Evolutionary conservation across 2,888 invertebrate species (phyloP).

Genomic region (Lamproptera curius): DNA sequence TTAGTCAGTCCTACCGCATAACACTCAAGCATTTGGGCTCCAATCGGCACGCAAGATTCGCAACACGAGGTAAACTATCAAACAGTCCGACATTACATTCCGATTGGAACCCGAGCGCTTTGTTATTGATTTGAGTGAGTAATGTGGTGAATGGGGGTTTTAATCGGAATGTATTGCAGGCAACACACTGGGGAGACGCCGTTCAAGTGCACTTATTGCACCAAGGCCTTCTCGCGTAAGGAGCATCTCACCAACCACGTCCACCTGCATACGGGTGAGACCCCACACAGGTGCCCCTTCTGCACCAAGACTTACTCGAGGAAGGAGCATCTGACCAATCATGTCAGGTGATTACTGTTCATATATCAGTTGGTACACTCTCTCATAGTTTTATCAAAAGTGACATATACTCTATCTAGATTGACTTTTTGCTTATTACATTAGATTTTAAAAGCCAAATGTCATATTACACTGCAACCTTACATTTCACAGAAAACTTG

Average conservation of each 20-base stretch:
- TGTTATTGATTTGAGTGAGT: constrained; percentile 1
- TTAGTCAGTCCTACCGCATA: constrained; percentile 4
- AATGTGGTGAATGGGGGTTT: constrained; percentile 7
- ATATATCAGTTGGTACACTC: not conserved
- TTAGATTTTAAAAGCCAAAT: no score
- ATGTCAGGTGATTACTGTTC: constrained; percentile 58
- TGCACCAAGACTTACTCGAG: constrained; percentile 86
- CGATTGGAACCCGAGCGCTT: constrained; percentile 27
- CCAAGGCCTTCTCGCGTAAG: constrained; percentile 83
- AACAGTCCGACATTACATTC: constrained; percentile 26
- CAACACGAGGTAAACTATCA: constrained; percentile 14
- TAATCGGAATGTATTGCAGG: constrained; percentile 50
- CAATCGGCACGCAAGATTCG: constrained; percentile 14
- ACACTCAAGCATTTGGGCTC: constrained; percentile 11
- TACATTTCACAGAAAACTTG: no score
- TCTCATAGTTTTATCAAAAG: no score
- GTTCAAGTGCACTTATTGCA: constrained; percentile 85
- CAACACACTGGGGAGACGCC: constrained; percentile 90
- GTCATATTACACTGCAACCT: no score
- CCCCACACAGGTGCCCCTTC: constrained; percentile 85
- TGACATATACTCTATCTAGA: no score
- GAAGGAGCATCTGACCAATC: constrained; percentile 85
- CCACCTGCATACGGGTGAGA: constrained; percentile 85
- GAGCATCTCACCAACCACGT: constrained; percentile 93
- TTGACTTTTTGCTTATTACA: no score